These are phyloP conservation scores for Andrena dorsata DNA, from an alignment of 2,888 invertebrate genomes.

Conservation along the genomic window DNA sequence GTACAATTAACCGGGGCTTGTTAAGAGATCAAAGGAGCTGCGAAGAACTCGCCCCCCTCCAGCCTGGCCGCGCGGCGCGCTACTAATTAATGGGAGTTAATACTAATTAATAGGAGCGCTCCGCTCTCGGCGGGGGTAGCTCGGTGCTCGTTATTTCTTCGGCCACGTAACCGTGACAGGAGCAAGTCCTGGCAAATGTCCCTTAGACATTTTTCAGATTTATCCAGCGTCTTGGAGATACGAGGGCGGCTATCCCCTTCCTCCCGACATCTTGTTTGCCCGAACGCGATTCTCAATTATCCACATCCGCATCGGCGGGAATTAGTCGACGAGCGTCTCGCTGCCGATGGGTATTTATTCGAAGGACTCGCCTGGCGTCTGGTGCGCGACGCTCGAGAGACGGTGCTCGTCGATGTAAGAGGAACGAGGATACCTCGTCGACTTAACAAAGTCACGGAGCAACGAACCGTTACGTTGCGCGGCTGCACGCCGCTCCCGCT, in stretches of 20 bases:
- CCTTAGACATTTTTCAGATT: conserved; percentile 44
- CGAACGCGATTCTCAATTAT: conserved; percentile 62
- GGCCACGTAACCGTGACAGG: conserved; percentile 3
- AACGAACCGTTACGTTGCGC: conserved; percentile 64
- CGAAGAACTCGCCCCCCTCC: neutral
- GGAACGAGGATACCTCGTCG: conserved; percentile 43
- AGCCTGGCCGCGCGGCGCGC: neutral
- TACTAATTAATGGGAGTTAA: conserved; percentile 49
- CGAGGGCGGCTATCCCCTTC: neutral
- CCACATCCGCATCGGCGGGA: conserved; percentile 56
- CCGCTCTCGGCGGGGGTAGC: neutral
- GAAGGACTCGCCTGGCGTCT: conserved; percentile 22
- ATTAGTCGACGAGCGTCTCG: conserved; percentile 53
- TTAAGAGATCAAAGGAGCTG: conserved; percentile 33
- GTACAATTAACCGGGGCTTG: conserved; percentile 36
- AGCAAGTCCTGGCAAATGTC: no score
- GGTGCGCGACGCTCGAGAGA: conserved; percentile 16
- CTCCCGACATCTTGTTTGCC: conserved; percentile 51
- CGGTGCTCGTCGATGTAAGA: conserved; percentile 37
- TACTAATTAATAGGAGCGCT: conserved; percentile 39
- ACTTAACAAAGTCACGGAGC: conserved; percentile 66
- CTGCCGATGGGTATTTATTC: conserved; percentile 63
- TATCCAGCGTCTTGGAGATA: conserved; percentile 10
- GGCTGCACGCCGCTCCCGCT: neutral
- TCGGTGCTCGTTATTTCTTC: conserved; percentile 10